Evolutionary conservation across 2,113 vertebrate genomes (phyloP), one percentile per base, ranked within the genome.

Genomic region (Phylloscopus whistleri): DNA sequence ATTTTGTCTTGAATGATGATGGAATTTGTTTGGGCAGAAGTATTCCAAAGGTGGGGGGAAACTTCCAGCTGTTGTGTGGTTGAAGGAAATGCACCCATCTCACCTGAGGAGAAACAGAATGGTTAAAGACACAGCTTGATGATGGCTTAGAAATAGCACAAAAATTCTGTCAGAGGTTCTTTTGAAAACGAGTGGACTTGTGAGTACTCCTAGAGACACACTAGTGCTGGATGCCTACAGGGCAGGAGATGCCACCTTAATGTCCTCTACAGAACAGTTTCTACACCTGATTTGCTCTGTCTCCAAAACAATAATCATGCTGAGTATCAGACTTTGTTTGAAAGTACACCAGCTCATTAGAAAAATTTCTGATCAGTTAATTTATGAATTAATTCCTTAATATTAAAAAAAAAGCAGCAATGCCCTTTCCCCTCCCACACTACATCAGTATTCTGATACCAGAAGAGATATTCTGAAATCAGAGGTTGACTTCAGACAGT

Each of bases 31-130:
- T 77, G 35, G 17, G 9, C 28, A 86, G 20, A 46, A 10, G 16
- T 78, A 19, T 53, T 73, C 4, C 39, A 68, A 49, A 11, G 52
- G 5, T 1, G 11, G 0, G 6, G 4, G 0, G 2, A 33, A 30
- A 2, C 4, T 9, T 33, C 10, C 14, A 60, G 30, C 15, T 52
- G 15, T 44, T 58, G 5, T 51, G 37, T 78, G 41, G 62, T 87
- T 59, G 58, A 63, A 87, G 26, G 11, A 70, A 92, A 62, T 51
- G 14, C 33, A 30, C 23, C 20, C 55, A 20, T 35, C 10, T 88
- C 14, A 48, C 44, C 31, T 63, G n/a, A 78, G 33, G 10, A 48
- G 7, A 87, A 73, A 58, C 7, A 80, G 49, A 69, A 67, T 14
- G 2, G 6, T 23, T 60, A 55, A 91, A 78, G 14, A 31, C 18